These are phyloP conservation scores for Temnothorax unifasciatus DNA, from an alignment of 2,888 invertebrate genomes.

Conservation along the genomic window DNA sequence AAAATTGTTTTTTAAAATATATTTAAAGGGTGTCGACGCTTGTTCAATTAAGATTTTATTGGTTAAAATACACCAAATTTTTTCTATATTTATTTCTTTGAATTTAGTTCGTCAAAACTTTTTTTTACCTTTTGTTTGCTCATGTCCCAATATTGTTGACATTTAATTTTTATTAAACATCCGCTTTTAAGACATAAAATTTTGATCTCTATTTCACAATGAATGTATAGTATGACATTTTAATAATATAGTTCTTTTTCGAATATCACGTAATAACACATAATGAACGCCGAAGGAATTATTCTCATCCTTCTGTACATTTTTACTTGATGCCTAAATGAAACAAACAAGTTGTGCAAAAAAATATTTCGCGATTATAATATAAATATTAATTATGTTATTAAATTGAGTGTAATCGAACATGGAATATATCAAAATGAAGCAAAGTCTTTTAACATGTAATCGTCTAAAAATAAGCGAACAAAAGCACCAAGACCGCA, in stretches of 20 bases:
- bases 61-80: background rate
- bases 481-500: conserved; percentile 1
- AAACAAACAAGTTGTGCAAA: background rate
- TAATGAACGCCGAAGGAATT: background rate
- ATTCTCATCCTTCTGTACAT: background rate
- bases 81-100: background rate
- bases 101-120: background rate
- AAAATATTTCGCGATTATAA: background rate
- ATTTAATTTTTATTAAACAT: background rate
- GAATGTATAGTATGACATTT: background rate
- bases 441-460: background rate
- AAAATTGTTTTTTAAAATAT: conserved; percentile 1
- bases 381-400: background rate
- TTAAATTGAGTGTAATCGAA: background rate
- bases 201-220: background rate
- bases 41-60: conserved; percentile 8
- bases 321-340: background rate
- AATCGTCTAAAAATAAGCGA: background rate
- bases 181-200: background rate
- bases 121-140: background rate
- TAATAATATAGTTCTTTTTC: background rate
- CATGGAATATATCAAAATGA: background rate
- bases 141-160: background rate
- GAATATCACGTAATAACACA: background rate
- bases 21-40: background rate